Evolutionary conservation across 2,888 invertebrate species (phyloP).

Genomic region (Saturnia pavonia): DNA sequence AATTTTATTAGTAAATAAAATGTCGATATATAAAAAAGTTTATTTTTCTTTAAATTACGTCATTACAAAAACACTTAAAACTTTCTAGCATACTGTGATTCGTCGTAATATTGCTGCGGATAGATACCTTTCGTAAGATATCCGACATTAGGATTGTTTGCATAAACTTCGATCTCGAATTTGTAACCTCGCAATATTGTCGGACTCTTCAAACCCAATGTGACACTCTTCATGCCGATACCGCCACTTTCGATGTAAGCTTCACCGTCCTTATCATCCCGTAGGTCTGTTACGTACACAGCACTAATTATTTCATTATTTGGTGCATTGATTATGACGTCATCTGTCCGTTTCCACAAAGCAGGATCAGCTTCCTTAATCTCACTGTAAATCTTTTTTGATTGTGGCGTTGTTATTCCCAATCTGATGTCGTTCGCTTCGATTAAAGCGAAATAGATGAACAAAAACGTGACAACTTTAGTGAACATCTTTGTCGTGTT

Average conservation of each 20-base stretch:
- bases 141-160: slow-evolving; percentile 41
- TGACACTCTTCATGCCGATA: slow-evolving; percentile 59
- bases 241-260: slow-evolving; percentile 63
- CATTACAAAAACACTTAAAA: slow-evolving; percentile 33
- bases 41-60: not conserved
- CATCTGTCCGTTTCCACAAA: slow-evolving; percentile 64
- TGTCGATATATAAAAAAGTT: not conserved
- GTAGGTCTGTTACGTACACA: slow-evolving; percentile 60
- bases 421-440: slow-evolving; percentile 30
- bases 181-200: slow-evolving; percentile 64
- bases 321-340: slow-evolving; percentile 52
- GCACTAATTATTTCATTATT: slow-evolving; percentile 61
- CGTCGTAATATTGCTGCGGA: slow-evolving; percentile 33
- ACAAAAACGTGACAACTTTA: slow-evolving; percentile 17
- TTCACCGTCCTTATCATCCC: slow-evolving; percentile 63
- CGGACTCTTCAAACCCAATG: slow-evolving; percentile 62
- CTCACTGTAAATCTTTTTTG: slow-evolving; percentile 59
- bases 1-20: not conserved
- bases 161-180: slow-evolving; percentile 65
- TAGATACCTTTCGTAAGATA: slow-evolving; percentile 49
- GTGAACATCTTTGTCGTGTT: slow-evolving; percentile 25
- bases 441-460: slow-evolving; percentile 20
- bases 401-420: slow-evolving; percentile 28
- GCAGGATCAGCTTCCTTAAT: slow-evolving; percentile 64
- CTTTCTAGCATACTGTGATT: slow-evolving; percentile 51